Evolutionary conservation across 2,113 vertebrate genomes (phyloP).

Genomic region (human): GRCh38 chr15:73024001-73024500

Average conservation of each 20-base stretch:
- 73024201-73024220: not conserved
- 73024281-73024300: not conserved
- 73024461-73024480: conserved; percentile 39
- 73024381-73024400: conserved; percentile 45
- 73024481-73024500: not conserved
- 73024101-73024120: not conserved
- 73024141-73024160: not conserved
- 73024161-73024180: not conserved
- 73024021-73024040: not conserved
- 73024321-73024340: not conserved
- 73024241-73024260: not conserved
- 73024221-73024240: not conserved
- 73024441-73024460: not conserved
- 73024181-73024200: not conserved
- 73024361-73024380: not conserved
- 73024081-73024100: not conserved
- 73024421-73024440: conserved; percentile 41
- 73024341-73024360: not conserved
- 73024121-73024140: not conserved
- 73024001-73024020: not conserved
- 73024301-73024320: not conserved
- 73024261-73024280: not conserved
- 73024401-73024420: conserved; percentile 58
- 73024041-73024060: not conserved
- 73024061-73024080: not conserved